Percentiles rank a stretch among this genome's conserved stretches.
Conservation (phyloP, 2,888 invertebrate genomes). For the Scaptomyza polygonia region DNA sequence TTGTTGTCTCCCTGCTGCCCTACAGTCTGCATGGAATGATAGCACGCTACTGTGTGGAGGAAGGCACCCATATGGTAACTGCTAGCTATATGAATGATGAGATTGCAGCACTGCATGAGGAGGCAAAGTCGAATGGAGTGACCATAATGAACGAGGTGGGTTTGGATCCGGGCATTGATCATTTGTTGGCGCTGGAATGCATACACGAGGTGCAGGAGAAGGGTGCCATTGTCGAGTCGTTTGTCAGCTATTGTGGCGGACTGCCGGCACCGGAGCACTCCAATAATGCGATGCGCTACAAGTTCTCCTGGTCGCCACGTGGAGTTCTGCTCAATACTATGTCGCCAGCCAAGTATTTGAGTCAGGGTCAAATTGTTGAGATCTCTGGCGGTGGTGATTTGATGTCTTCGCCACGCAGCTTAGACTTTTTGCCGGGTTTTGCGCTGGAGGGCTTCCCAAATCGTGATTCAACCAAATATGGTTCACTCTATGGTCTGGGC, state of each 20-base stretch:
- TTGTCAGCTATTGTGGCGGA: slow-evolving; percentile 98
- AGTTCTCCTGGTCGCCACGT: slow-evolving; percentile 98
- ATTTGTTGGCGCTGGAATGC: slow-evolving; percentile 97
- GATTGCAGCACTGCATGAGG: slow-evolving; percentile 91
- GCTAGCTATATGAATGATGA: slow-evolving; percentile 96
- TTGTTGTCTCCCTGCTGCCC: slow-evolving; percentile 95
- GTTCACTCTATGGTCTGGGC: slow-evolving; percentile 93
- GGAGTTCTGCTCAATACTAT: slow-evolving; percentile 96
- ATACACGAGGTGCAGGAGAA: slow-evolving; percentile 95
- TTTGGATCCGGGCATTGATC: slow-evolving; percentile 99
- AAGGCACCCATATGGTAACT: slow-evolving; percentile 96
- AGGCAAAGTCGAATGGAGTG: slow-evolving; percentile 94
- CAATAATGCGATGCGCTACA: slow-evolving; percentile 94
- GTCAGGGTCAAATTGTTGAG: slow-evolving; percentile 93
- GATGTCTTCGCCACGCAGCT: slow-evolving; percentile 91
- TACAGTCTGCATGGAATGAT: slow-evolving; percentile 94
- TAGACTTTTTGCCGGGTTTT: slow-evolving; percentile 98
- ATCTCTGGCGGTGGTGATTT: slow-evolving; percentile 95
- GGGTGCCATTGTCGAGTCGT: slow-evolving; percentile 97
- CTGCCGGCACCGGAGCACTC: slow-evolving; percentile 98
- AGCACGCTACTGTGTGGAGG: slow-evolving; percentile 94
- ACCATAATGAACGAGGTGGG: slow-evolving; percentile 98
- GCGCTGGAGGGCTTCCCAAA: slow-evolving; percentile 98
- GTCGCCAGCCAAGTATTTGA: slow-evolving; percentile 94
- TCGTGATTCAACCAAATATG: slow-evolving; percentile 96